Base-by-base conservation (phyloP, 2,797 vertebrate genomes). In the Falco rusticolus region DNA sequence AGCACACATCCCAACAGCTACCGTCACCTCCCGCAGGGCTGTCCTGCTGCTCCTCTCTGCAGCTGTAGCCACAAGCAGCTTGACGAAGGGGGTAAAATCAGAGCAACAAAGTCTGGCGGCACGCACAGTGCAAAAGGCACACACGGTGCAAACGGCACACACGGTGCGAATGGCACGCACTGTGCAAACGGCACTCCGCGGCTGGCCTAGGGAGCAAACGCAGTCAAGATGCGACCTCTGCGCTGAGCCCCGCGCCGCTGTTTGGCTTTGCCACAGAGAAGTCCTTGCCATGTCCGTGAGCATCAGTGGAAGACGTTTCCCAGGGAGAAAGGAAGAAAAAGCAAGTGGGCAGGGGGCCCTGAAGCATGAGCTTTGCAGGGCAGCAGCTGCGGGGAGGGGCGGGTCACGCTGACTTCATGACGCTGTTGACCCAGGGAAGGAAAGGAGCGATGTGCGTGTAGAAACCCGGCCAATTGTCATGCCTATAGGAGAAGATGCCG, bases 401-500 rank as follows among this genome's bases (percentile, higher is more conserved):
- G 79, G 56, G 15, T 96, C 91, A 95, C 0, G 5, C 50, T 43
- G 77, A 56, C 56, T 77, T 95, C 28, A 97, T 77, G 65, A 96
- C 14, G 0, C 19, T 41, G 17, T 56, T 19, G 48, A 83, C 2
- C 96, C 96, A 97, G 25, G 48, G 5, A 1, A 66, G 48, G 74
- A 29, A 83, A 15, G 15, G 26, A 47, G 9, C 1, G 1, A 96
- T 93, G 84, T 48, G 22, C 1, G 96, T 97, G 90, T 97, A 96
- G 89, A 94, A 85, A 0, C 81, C 78, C 0, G 45, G 68, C 91
- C 47, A 60, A 2, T 74, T 54, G 14, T 3, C 50, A 2, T 77
- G 41, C 16, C 8, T 39, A 7, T 96, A 95, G 77, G 96, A 96
- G 94, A 95, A 97, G 93, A 97, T 94, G 54, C 94, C 96, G 0